Conservation (phyloP, 2,888 invertebrate species). For the Troides oblongomaculatus region DNA sequence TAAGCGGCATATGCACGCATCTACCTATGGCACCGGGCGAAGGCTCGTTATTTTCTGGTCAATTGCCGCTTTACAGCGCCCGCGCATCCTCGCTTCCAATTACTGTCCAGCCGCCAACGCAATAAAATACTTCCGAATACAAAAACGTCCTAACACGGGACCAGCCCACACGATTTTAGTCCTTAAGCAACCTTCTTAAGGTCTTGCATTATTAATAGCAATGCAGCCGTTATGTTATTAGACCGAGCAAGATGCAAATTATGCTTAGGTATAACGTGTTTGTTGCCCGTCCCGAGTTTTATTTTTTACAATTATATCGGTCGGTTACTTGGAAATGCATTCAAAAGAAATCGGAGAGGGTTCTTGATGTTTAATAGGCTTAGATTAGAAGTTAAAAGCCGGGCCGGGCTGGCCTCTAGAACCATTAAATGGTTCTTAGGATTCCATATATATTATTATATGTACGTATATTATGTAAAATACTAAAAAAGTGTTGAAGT, state of each 20-base stretch:
- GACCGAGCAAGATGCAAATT: conserved; percentile 65
- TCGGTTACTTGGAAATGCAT: conserved; percentile 78
- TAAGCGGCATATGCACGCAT: conserved; percentile 55
- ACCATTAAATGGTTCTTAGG: conserved; percentile 67
- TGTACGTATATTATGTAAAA: conserved; percentile 12
- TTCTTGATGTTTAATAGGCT: conserved; percentile 76
- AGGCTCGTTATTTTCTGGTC: conserved; percentile 80
- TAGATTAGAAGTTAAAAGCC: conserved; percentile 78
- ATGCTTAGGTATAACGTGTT: conserved; percentile 78
- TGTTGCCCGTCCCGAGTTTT: conserved; percentile 73
- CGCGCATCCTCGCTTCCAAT: conserved; percentile 79
- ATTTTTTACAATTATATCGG: conserved; percentile 79
- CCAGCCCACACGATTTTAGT: conserved; percentile 33
- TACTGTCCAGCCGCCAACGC: conserved; percentile 76
- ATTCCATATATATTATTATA: conserved; percentile 34
- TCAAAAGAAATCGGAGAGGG: conserved; percentile 72
- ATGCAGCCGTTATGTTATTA: conserved; percentile 31
- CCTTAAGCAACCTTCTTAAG: conserved; percentile 28
- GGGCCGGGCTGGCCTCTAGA: conserved; percentile 53
- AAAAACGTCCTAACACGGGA: conserved; percentile 43
- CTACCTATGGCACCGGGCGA: conserved; percentile 53
- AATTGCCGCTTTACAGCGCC: conserved; percentile 78
- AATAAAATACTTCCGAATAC: conserved; percentile 55
- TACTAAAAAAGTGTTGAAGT: neutral
- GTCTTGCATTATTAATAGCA: conserved; percentile 27